Base-by-base conservation (phyloP, 2,888 invertebrate genomes). In the Hydrotaea diabolus region DNA sequence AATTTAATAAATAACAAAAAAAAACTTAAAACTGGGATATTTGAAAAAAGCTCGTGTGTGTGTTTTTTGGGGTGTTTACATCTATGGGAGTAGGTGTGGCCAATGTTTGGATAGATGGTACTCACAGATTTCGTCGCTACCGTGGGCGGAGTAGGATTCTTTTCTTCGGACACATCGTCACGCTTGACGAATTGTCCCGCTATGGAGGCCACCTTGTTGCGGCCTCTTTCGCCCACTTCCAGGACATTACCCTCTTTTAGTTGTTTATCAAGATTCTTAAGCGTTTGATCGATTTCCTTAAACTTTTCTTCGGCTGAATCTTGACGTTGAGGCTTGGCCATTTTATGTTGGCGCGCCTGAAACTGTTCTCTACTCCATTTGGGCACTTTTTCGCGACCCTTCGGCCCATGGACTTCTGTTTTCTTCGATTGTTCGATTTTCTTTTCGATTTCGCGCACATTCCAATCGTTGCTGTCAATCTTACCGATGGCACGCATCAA, bases 381-480 rank as follows among this genome's bases (percentile, higher is more conserved):
- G 11, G 98, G 98, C 75, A 98, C 97, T 90, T 95, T 96, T 89
- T 96, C 96, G 66, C 94, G 93, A 9, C 93, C 92, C 88, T 93
- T 92, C 3, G 90, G 89, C 19, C 92, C 92, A 11, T 90, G 90
- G 76, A 91, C 90, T 87, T 93, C 93, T 0, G 92, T 92, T 85
- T 92, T 92, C 82, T 92, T 92, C 0, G 92, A 93, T 87, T 94
- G 93, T 79, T 95, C 95, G 43, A 98, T 97, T 92, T 98, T 97
- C 91, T 96, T 95, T 90, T 98, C 97, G 39, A 98, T 97, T 92
- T 97, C 96, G 87, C 96, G 96, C 46, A 98, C 95, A 92, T 98
- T 97, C 97, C 98, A 98, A 92, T 98, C 98, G 80, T 95, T 96
- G 83, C 96, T 95, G 90, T 97, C 97, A 86, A 98, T 96, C 93